Percentiles rank a stretch among this genome's conserved stretches.
These are phyloP conservation scores for Eulemur rubriventer DNA, from an alignment of 2,797 vertebrate species.

Conservation along the genomic window DNA sequence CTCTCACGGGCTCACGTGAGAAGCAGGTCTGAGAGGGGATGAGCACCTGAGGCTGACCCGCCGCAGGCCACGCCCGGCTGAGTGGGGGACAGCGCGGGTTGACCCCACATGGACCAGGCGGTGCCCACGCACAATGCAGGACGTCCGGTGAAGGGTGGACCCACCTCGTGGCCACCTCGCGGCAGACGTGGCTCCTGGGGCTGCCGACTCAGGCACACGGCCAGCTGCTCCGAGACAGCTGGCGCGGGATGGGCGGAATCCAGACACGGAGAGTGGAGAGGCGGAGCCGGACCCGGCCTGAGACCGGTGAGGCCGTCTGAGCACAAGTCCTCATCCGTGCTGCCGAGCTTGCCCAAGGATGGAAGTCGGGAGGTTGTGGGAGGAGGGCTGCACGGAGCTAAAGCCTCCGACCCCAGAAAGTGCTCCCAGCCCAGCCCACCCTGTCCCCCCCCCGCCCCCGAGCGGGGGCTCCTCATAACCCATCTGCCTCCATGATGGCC, in stretches of 20 bases:
- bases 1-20: rapidly evolving
- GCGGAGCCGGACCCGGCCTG: background rate
- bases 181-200: no score
- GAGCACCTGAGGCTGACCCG: background rate
- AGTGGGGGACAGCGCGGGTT: no score
- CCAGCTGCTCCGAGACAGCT: background rate
- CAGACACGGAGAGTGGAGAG: background rate
- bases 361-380: no score
- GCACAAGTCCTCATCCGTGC: background rate
- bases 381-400: rapidly evolving
- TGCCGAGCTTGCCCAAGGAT: background rate
- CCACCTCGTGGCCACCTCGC: rapidly evolving
- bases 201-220: background rate
- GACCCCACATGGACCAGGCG: background rate
- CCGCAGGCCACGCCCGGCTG: background rate
- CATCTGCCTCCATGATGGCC: background rate
- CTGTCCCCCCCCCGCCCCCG: rapidly evolving
- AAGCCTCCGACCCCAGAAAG: no score
- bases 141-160: background rate
- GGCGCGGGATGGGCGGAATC: background rate
- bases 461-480: background rate
- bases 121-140: no score
- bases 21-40: background rate
- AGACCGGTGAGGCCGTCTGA: background rate
- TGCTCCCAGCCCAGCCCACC: background rate